phyloP scores from a whole-genome alignment of 1,140 invertebrate genomes.

The Drosophila orena region DNA sequence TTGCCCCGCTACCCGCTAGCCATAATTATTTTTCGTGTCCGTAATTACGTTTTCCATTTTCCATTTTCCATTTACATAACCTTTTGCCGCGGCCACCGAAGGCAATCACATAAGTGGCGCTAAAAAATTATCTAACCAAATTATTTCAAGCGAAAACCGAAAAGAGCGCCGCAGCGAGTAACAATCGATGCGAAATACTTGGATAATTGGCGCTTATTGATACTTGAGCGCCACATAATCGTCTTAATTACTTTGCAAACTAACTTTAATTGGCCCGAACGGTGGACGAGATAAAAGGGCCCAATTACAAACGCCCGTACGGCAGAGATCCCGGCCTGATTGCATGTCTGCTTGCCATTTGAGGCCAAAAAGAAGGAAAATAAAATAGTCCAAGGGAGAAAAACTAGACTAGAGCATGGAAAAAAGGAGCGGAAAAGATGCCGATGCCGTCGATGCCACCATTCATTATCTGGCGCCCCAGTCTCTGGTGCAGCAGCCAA shows the following conservation, averaged over 20 bases:
- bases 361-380: conserved; percentile 17
- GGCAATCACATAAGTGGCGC: conserved; percentile 63
- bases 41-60: conserved; percentile 38
- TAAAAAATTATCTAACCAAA: conserved; percentile 53
- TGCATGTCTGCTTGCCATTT: conserved; percentile 75
- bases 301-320: conserved; percentile 58
- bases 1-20: not conserved
- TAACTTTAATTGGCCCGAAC: conserved; percentile 77
- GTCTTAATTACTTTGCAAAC: conserved; percentile 81
- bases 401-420: conserved; percentile 19
- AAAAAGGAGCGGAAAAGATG: conserved; percentile 17
- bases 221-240: conserved; percentile 82
- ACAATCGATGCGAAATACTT: conserved; percentile 65
- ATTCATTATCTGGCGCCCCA: conserved; percentile 33
- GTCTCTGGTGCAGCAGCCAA: conserved; percentile 6
- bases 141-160: conserved; percentile 52
- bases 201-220: conserved; percentile 79
- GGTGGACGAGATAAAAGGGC: conserved; percentile 72
- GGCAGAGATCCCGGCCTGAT: conserved; percentile 45
- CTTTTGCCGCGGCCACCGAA: conserved; percentile 23
- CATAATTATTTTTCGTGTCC: conserved; percentile 35
- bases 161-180: conserved; percentile 39
- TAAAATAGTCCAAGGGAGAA: not conserved
- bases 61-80: conserved; percentile 45
- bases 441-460: conserved; percentile 20